A percentile compares a stretch with the other conserved stretches of the same genome.
phyloP scores from a whole-genome alignment of 2,888 invertebrate species.

The Netelia virgata region DNA sequence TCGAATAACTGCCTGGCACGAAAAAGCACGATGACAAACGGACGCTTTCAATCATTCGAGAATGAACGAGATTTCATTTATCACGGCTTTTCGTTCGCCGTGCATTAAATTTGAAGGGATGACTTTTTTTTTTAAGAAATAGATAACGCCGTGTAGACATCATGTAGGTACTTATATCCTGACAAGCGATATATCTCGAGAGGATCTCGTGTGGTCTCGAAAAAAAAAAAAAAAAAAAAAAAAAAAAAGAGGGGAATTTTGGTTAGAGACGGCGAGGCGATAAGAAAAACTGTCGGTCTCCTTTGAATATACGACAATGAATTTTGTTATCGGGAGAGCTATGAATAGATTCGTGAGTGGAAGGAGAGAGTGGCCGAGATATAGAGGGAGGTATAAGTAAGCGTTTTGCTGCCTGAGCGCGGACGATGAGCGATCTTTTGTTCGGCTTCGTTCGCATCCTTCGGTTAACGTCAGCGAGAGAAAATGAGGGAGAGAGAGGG shows the following conservation, averaged over 20 bases:
- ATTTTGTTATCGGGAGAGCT: constrained; percentile 1
- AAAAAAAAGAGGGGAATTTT: not conserved
- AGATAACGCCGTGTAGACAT: no score
- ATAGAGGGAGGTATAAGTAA: constrained; percentile 20
- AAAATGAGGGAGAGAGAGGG: not conserved
- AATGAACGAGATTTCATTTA: not conserved
- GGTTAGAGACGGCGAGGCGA: not conserved
- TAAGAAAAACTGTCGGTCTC: not conserved
- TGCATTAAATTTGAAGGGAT: not conserved
- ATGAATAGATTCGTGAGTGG: not conserved
- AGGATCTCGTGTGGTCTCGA: not conserved
- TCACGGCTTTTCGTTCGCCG: not conserved
- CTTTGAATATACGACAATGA: constrained; percentile 2
- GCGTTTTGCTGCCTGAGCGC: constrained; percentile 31
- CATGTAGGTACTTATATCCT: no score
- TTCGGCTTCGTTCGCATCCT: constrained; percentile 17
- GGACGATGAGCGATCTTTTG: constrained; percentile 38
- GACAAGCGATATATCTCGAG: no score
- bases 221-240: no score
- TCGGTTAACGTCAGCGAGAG: not conserved
- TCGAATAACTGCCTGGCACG: not conserved
- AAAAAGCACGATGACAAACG: not conserved
- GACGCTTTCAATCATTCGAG: not conserved
- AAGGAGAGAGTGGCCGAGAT: constrained; percentile 7
- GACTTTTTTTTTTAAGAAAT: no score